Evolutionary conservation across 2,888 invertebrate genomes (phyloP).

Genomic region (Digitonthophagus gazella): DNA sequence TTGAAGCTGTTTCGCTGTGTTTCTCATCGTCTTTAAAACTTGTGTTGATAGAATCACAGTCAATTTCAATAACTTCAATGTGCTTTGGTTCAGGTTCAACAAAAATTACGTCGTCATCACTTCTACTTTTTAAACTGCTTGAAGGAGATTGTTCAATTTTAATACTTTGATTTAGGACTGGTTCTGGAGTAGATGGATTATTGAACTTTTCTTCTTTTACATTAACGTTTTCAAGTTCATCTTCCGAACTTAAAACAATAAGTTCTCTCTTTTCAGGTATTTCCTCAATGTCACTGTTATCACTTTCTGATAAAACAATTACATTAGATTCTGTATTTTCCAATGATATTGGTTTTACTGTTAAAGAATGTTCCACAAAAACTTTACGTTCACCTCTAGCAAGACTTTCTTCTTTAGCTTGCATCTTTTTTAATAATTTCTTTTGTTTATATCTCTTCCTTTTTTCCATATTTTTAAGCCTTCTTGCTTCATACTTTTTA

Average conservation of each 20-base stretch:
- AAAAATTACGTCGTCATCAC: conserved; percentile 39
- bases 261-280: conserved; percentile 24
- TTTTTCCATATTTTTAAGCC: conserved; percentile 16
- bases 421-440: background rate
- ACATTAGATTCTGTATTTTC: background rate
- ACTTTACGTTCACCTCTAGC: background rate
- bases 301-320: conserved; percentile 25
- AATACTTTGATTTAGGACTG: background rate
- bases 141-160: background rate
- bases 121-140: background rate
- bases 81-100: conserved; percentile 38
- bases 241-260: conserved; percentile 28
- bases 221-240: too few relatives aligned
- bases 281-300: conserved; percentile 25
- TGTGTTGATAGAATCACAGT: conserved; percentile 28
- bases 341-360: background rate
- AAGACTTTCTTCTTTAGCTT: background rate
- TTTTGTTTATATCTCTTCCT: conserved; percentile 17
- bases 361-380: conserved; percentile 17
- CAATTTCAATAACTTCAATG: conserved; percentile 40
- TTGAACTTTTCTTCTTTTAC: background rate
- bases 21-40: conserved; percentile 14
- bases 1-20: conserved; percentile 24
- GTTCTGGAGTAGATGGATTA: conserved; percentile 2
- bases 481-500: conserved; percentile 13